phyloP scores from a whole-genome alignment of 2,113 vertebrate species.

The Cheilinus undulatus region DNA sequence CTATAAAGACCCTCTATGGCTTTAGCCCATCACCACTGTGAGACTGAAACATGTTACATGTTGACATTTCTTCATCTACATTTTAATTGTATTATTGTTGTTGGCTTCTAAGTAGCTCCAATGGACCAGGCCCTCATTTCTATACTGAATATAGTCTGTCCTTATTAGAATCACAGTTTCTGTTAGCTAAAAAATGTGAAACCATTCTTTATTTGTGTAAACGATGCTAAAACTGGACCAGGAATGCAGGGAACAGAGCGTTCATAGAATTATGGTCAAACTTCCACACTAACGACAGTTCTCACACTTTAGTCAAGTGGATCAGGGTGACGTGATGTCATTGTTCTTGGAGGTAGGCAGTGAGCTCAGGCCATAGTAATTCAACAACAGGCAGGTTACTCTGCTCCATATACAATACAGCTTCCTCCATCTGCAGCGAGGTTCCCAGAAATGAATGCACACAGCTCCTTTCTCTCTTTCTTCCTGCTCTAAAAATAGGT shows the following conservation, averaged over 20 bases:
- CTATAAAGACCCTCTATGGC: neutral
- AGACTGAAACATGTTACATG: neutral
- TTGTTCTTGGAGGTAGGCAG: constrained; percentile 41
- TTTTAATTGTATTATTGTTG: too few species aligned
- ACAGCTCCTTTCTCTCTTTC: neutral
- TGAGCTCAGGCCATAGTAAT: constrained; percentile 42
- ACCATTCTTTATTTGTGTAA: too few species aligned
- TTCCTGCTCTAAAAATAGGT: constrained; percentile 45
- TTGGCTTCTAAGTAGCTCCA: too few species aligned
- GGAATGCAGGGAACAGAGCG: neutral
- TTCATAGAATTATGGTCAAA: constrained; percentile 1
- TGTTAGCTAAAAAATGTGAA: too few species aligned
- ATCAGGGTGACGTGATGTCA: constrained; percentile 37
- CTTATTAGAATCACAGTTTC: neutral
- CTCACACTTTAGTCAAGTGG: constrained; percentile 4
- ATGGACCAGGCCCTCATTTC: too few species aligned
- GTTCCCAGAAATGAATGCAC: constrained; percentile 44
- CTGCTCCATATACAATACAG: constrained; percentile 45
- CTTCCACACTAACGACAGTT: neutral
- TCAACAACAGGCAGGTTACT: constrained; percentile 19
- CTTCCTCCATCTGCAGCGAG: constrained; percentile 53
- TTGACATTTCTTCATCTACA: too few species aligned
- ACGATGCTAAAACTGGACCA: too few species aligned
- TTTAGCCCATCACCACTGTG: neutral
- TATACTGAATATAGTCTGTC: too few species aligned